These are phyloP conservation scores for Rhopalosiphum padi DNA, from an alignment of 1,140 invertebrate species.

Conservation along the genomic window DNA sequence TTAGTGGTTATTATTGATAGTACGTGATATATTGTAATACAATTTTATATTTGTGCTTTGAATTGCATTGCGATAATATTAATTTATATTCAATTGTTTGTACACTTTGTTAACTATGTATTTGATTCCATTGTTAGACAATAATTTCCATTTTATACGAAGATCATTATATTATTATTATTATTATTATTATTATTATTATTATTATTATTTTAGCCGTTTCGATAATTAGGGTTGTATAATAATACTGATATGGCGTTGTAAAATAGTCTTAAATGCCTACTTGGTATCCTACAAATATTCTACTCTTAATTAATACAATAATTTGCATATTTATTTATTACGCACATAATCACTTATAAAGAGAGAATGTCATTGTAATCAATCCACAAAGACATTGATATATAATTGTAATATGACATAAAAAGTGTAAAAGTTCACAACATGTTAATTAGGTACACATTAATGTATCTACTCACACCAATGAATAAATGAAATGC, in stretches of 20 bases:
- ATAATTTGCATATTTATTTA: neutral
- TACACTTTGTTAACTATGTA: constrained; percentile 26
- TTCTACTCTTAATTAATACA: neutral
- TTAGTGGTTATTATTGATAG: neutral
- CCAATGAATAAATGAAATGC: neutral
- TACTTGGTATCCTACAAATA: neutral
- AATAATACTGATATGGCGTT: neutral
- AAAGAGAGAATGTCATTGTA: neutral
- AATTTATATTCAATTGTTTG: constrained; percentile 18
- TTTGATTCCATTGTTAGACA: constrained; percentile 23
- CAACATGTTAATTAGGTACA: neutral
- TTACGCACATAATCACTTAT: neutral
- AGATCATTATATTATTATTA: neutral
- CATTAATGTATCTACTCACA: neutral
- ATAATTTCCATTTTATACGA: constrained; percentile 31
- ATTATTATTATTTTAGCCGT: neutral
- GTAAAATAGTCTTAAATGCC: neutral
- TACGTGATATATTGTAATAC: neutral
- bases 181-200: neutral
- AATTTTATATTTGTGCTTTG: neutral
- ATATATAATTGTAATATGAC: neutral
- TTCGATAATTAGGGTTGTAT: neutral
- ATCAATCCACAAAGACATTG: neutral
- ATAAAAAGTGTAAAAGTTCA: neutral
- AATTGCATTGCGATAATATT: neutral